phyloP scores from a whole-genome alignment of 2,888 invertebrate species.

The Deilephila porcellus region DNA sequence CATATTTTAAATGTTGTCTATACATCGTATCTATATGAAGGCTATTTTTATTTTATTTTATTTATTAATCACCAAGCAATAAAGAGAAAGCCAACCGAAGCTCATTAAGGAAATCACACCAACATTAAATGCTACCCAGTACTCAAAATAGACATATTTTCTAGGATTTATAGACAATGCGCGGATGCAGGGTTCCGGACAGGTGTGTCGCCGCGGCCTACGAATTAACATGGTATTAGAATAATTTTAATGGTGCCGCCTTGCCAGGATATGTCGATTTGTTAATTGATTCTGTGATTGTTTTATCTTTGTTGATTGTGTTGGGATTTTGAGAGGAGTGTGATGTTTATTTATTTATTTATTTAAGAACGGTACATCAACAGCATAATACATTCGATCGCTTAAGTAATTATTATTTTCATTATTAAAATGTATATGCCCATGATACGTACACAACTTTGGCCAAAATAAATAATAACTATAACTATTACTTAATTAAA shows the following conservation, averaged over 20 bases:
- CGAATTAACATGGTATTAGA: conserved; percentile 30
- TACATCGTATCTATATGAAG: too few relatives aligned
- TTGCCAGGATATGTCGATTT: conserved; percentile 27
- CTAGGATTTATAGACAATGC: conserved; percentile 74
- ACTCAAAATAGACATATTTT: conserved; percentile 50
- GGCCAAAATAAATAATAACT: too few relatives aligned
- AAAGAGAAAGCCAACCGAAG: conserved; percentile 1
- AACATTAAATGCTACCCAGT: conserved; percentile 20
- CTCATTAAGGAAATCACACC: conserved; percentile 26
- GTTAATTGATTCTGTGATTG: conserved; percentile 6
- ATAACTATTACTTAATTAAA: too few relatives aligned
- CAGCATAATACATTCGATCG: too few relatives aligned
- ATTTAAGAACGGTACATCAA: too few relatives aligned
- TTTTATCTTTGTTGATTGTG: neutral
- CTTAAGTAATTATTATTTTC: too few relatives aligned
- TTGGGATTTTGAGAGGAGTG: neutral
- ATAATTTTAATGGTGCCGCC: conserved; percentile 27
- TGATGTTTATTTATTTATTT: too few relatives aligned
- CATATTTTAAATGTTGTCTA: too few relatives aligned
- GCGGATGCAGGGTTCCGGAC: conserved; percentile 79
- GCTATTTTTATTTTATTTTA: too few relatives aligned
- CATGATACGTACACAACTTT: too few relatives aligned
- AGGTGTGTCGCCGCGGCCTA: conserved; percentile 55
- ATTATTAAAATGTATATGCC: too few relatives aligned
- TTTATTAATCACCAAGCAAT: neutral